Conservation (phyloP, 2,888 invertebrate species). For the Ashinkailepas kermadecensis region DNA sequence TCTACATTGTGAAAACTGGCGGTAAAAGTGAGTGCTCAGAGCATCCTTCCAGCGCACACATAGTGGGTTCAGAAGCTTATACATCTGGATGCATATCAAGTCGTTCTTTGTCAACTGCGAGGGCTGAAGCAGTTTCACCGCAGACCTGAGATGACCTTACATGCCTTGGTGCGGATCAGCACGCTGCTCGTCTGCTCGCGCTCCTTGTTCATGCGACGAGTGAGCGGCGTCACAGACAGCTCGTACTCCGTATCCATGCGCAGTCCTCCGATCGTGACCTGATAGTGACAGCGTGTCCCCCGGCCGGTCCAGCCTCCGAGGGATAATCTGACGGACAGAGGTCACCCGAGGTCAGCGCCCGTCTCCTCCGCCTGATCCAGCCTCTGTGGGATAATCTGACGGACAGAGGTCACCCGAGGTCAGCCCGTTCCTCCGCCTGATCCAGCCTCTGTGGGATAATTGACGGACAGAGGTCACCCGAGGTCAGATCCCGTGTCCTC, state of each 20-base stretch:
- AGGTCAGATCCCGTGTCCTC: too few relatives aligned
- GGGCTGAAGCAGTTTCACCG: too few relatives aligned
- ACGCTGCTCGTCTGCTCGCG: not conserved
- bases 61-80: too few relatives aligned
- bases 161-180: constrained; percentile 23
- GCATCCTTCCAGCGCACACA: too few relatives aligned
- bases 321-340: not conserved
- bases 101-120: too few relatives aligned
- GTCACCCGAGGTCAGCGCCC: too few relatives aligned
- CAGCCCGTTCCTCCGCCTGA: not conserved
- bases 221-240: constrained; percentile 60
- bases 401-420: not conserved
- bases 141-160: not conserved
- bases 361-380: too few relatives aligned
- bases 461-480: too few relatives aligned
- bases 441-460: not conserved
- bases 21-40: too few relatives aligned
- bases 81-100: too few relatives aligned
- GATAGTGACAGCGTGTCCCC: constrained; percentile 27
- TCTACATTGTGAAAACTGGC: too few relatives aligned
- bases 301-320: not conserved
- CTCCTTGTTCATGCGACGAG: constrained; percentile 28
- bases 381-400: too few relatives aligned
- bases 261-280: constrained; percentile 49
- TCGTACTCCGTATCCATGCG: constrained; percentile 76